These are phyloP conservation scores for Oceanites oceanicus DNA, from an alignment of 2,113 vertebrate genomes.

Conservation along the genomic window DNA sequence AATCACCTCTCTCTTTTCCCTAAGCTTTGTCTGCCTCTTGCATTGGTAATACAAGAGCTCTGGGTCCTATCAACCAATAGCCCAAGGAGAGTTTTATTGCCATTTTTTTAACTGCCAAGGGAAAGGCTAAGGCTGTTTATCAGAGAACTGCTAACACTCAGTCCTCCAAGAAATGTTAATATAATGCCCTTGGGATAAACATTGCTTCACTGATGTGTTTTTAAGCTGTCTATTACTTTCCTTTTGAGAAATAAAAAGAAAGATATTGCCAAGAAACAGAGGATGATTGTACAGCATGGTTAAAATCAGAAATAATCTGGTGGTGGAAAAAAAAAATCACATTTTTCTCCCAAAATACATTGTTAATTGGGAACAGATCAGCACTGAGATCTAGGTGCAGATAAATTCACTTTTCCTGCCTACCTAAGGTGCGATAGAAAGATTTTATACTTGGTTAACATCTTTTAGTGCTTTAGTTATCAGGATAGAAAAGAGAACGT, in stretches of 20 bases:
- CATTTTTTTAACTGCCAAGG: not conserved
- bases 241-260: not conserved
- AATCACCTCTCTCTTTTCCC: not conserved
- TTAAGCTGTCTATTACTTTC: not conserved
- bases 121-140: slow-evolving; percentile 3
- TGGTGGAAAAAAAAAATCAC: not conserved
- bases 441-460: not conserved
- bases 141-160: slow-evolving; percentile 13
- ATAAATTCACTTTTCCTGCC: not conserved
- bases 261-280: not conserved
- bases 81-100: not conserved
- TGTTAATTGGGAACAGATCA: slow-evolving; percentile 12
- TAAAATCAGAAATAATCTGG: slow-evolving; percentile 9
- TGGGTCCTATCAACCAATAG: not conserved
- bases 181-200: slow-evolving; percentile 13
- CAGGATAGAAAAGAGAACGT: not conserved
- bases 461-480: not conserved
- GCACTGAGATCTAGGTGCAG: not conserved
- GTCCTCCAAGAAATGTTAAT: slow-evolving; percentile 7
- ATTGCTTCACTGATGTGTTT: not conserved
- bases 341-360: not conserved
- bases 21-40: not conserved
- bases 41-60: not conserved
- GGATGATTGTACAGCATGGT: not conserved
- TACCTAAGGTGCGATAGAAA: not conserved